Percentiles rank a stretch among this genome's conserved stretches.
phyloP scores from a whole-genome alignment of 2,797 vertebrate species.

The Enteromius viviparus region DNA sequence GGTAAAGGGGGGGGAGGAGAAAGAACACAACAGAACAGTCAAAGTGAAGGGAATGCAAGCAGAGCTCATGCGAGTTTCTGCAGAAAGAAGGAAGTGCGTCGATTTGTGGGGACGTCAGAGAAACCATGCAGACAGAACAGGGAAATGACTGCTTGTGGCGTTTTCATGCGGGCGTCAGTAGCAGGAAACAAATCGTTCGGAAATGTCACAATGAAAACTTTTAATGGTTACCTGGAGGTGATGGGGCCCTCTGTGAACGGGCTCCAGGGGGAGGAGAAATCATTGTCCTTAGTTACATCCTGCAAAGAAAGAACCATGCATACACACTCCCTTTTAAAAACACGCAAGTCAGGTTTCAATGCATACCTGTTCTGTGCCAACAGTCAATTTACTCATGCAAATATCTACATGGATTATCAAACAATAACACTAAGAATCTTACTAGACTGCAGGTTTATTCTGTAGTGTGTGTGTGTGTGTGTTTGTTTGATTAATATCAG shows the following conservation, averaged over 20 bases:
- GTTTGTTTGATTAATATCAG: not conserved
- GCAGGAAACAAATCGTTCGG: not conserved
- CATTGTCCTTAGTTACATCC: slow-evolving; percentile 87
- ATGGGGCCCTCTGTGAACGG: slow-evolving; percentile 88
- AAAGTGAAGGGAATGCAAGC: slow-evolving; percentile 63
- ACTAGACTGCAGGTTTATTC: not conserved
- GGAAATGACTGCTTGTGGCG: not conserved
- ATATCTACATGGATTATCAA: not conserved
- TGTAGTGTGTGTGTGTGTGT: not conserved
- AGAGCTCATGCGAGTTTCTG: slow-evolving; percentile 46
- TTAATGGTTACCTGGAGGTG: slow-evolving; percentile 81
- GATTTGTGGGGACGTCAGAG: slow-evolving; percentile 1
- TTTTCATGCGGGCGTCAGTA: slow-evolving; percentile 2
- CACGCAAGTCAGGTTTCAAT: not conserved
- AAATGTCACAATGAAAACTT: slow-evolving; percentile 36
- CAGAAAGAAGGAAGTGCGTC: slow-evolving; percentile 45
- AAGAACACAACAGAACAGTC: slow-evolving; percentile 58
- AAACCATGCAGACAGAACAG: slow-evolving; percentile 24
- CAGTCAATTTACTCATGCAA: not conserved
- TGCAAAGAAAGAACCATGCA: slow-evolving; percentile 64
- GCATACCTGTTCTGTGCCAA: not conserved
- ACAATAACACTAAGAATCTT: not conserved
- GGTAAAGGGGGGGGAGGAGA: slow-evolving; percentile 49
- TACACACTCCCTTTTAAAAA: not conserved
- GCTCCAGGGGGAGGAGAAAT: slow-evolving; percentile 92